These are phyloP conservation scores for Dipodomys spectabilis DNA, from an alignment of 2,113 vertebrate species.

Conservation along the genomic window DNA sequence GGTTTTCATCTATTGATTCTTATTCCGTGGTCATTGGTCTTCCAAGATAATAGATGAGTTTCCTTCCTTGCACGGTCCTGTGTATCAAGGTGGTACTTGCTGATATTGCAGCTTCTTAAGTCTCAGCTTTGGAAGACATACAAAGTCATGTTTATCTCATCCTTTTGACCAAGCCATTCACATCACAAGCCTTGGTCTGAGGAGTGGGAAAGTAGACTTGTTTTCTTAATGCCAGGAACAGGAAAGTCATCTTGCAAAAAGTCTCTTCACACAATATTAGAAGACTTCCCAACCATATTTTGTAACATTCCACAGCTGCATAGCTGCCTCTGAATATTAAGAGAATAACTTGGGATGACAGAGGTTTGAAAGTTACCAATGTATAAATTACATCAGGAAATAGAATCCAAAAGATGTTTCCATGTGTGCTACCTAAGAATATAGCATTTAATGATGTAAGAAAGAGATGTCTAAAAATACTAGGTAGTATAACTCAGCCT, in stretches of 20 bases:
- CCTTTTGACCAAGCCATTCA: neutral
- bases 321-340: neutral
- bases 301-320: neutral
- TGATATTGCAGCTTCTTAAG: neutral
- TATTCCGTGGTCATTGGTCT: neutral
- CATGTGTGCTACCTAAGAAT: neutral
- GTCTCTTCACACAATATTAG: neutral
- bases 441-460: neutral
- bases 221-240: neutral
- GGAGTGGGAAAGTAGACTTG: neutral
- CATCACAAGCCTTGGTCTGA: neutral
- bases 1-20: neutral
- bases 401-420: neutral
- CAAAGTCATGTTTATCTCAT: neutral
- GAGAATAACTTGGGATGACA: neutral
- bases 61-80: conserved; percentile 1
- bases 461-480: neutral
- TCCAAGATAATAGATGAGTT: neutral
- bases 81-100: neutral
- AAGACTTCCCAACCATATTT: neutral
- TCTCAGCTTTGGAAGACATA: neutral
- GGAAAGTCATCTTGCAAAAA: neutral
- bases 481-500: neutral
- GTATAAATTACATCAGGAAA: neutral
- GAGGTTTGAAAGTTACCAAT: neutral